These are phyloP conservation scores for Cerceris ruficornis DNA, from an alignment of 2,888 invertebrate species.

Conservation along the genomic window DNA sequence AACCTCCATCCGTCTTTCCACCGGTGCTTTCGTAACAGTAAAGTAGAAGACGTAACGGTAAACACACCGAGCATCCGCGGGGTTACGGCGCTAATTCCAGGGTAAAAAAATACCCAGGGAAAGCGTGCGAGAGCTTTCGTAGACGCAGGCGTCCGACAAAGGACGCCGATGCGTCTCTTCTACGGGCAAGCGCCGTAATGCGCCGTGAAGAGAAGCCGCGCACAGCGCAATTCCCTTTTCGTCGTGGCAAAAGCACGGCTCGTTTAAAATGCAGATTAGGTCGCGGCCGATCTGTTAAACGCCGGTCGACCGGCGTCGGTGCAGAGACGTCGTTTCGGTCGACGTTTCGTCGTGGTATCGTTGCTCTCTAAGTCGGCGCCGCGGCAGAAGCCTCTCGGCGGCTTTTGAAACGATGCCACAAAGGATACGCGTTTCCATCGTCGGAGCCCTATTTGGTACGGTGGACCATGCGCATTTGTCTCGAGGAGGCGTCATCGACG, in stretches of 20 bases:
- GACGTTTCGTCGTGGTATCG: slow-evolving; percentile 8
- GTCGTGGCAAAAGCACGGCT: slow-evolving; percentile 52
- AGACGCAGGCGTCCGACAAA: slow-evolving; percentile 20
- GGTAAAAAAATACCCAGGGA: not conserved
- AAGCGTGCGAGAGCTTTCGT: not conserved
- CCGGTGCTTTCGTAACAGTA: not conserved
- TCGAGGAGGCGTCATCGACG: not conserved
- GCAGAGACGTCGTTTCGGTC: slow-evolving; percentile 28
- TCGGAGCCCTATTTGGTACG: slow-evolving; percentile 34
- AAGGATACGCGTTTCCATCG: slow-evolving; percentile 34
- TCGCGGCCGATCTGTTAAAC: slow-evolving; percentile 61
- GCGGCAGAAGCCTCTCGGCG: slow-evolving; percentile 16
- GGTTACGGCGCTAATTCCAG: no score
- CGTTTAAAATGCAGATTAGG: slow-evolving; percentile 78
- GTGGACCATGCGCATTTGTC: slow-evolving; percentile 30
- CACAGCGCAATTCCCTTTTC: slow-evolving; percentile 13
- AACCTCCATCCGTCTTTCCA: not conserved
- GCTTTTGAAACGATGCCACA: slow-evolving; percentile 47
- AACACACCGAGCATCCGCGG: no score
- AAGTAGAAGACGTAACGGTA: not conserved
- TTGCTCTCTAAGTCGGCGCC: slow-evolving; percentile 15
- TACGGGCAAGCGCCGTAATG: not conserved
- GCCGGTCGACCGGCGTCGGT: slow-evolving; percentile 49
- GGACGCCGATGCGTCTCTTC: slow-evolving; percentile 22
- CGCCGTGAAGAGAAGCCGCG: slow-evolving; percentile 19